Conservation (phyloP, 2,888 invertebrate species). For the Caenorhabditis sp. region DNA sequence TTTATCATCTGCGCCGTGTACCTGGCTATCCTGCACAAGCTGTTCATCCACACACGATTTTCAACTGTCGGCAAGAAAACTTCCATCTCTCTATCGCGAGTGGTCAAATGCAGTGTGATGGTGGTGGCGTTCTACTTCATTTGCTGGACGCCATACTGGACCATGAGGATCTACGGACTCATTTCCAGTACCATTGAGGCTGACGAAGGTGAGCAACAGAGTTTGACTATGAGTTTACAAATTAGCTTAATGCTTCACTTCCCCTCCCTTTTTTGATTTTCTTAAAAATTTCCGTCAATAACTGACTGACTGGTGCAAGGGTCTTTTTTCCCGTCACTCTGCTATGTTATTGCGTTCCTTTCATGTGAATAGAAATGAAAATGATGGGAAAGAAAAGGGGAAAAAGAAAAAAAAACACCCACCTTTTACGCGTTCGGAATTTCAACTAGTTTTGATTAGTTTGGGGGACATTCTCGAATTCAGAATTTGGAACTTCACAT, state of each 20-base stretch:
- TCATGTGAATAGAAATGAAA: no score
- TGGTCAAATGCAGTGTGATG: slow-evolving; percentile 77
- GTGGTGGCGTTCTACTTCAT: slow-evolving; percentile 79
- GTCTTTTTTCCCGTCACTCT: not conserved
- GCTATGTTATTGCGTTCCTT: slow-evolving; percentile 13
- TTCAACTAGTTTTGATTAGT: slow-evolving; percentile 42
- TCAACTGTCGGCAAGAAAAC: slow-evolving; percentile 72
- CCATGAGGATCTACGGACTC: slow-evolving; percentile 62
- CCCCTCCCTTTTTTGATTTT: not conserved
- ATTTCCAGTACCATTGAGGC: slow-evolving; percentile 20
- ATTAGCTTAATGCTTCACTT: not conserved
- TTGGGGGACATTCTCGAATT: not conserved
- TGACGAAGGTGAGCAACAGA: slow-evolving; percentile 15
- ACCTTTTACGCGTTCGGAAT: slow-evolving; percentile 4
- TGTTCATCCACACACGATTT: slow-evolving; percentile 61
- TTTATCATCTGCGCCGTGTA: slow-evolving; percentile 75
- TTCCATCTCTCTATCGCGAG: slow-evolving; percentile 72
- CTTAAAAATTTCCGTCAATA: no score
- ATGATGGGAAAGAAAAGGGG: no score
- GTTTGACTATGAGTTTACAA: not conserved
- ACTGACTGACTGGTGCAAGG: no score
- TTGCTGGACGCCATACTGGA: slow-evolving; percentile 79
- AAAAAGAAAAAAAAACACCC: not conserved
- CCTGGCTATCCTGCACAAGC: slow-evolving; percentile 71
- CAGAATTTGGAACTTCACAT: no score